phyloP scores from a whole-genome alignment of 2,888 invertebrate species.

The Trypoxylon attenuatum region DNA sequence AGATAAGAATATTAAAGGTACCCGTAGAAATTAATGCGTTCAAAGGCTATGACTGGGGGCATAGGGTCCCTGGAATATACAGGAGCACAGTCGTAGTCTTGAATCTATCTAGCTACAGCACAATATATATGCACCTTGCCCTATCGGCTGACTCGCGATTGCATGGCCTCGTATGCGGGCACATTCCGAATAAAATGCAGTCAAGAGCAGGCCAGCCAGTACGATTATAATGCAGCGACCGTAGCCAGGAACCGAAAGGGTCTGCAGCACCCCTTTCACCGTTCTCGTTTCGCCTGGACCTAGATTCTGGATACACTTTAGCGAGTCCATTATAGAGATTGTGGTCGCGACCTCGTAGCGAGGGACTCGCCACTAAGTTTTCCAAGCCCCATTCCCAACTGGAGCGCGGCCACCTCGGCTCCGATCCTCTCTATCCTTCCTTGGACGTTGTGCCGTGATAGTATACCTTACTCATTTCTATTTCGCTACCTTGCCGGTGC shows the following conservation, averaged over 20 bases:
- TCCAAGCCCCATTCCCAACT: conserved; percentile 38
- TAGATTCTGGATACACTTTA: conserved; percentile 64
- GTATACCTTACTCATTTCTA: conserved; percentile 34
- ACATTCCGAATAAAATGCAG: conserved; percentile 52
- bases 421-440: neutral
- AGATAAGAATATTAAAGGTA: no score
- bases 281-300: conserved; percentile 42
- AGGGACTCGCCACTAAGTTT: conserved; percentile 51
- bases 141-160: conserved; percentile 28
- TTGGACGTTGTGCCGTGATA: neutral
- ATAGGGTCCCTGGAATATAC: no score
- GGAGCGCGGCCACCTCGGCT: conserved; percentile 36
- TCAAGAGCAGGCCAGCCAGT: conserved; percentile 21
- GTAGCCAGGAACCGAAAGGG: conserved; percentile 49
- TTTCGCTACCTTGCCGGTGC: conserved; percentile 37
- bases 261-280: conserved; percentile 30
- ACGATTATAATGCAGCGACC: conserved; percentile 54
- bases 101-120: no score
- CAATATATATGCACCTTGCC: neutral
- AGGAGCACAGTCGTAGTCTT: no score
- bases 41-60: no score
- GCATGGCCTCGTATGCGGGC: conserved; percentile 43
- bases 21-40: no score
- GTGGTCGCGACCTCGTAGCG: conserved; percentile 64
- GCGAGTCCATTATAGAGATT: conserved; percentile 73